Conservation (phyloP, 2,888 invertebrate species). For the Tholera decimalis region DNA sequence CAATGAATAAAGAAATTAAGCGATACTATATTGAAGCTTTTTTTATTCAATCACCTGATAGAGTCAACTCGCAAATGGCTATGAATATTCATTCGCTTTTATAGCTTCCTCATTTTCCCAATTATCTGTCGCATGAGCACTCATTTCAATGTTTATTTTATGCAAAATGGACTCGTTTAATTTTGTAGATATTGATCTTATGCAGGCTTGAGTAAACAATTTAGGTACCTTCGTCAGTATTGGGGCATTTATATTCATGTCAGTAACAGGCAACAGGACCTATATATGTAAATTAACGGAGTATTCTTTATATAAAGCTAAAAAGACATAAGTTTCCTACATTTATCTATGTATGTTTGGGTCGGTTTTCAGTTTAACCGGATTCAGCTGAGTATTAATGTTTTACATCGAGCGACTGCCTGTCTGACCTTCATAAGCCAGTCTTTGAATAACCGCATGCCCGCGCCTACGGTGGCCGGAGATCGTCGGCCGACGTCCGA, state of each 20-base stretch:
- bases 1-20: slow-evolving; percentile 19
- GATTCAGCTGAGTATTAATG: no score
- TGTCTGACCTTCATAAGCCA: no score
- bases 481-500: no score
- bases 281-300: not conserved
- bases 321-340: no score
- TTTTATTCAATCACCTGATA: slow-evolving; percentile 27
- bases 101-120: slow-evolving; percentile 72
- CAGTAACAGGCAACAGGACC: not conserved
- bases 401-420: no score
- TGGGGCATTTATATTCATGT: not conserved
- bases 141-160: slow-evolving; percentile 55
- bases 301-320: no score
- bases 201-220: slow-evolving; percentile 39
- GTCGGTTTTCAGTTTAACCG: no score
- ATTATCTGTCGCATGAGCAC: slow-evolving; percentile 64
- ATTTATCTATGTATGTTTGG: no score
- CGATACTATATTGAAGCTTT: not conserved
- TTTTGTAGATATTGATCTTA: slow-evolving; percentile 38
- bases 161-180: slow-evolving; percentile 46
- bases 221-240: slow-evolving; percentile 8
- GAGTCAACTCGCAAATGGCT: slow-evolving; percentile 28
- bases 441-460: no score
- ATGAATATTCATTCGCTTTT: slow-evolving; percentile 67
- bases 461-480: no score